These are phyloP conservation scores for Drymonia ruficornis DNA, from an alignment of 2,888 invertebrate genomes.

Conservation along the genomic window DNA sequence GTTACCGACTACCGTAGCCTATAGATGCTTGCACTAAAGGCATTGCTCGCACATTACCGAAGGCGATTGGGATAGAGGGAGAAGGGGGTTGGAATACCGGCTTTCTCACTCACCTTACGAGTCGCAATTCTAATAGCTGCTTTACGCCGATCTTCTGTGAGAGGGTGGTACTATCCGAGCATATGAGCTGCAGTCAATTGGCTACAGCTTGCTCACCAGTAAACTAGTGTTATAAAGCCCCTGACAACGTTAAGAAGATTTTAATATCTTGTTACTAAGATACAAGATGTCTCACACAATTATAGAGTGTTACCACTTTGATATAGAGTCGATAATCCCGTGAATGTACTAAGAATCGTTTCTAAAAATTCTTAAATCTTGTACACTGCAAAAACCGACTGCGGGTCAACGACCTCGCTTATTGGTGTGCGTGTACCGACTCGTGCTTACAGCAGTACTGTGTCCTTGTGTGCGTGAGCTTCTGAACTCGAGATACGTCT, in stretches of 20 bases:
- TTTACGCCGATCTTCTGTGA: too few relatives aligned
- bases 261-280: not conserved
- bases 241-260: not conserved
- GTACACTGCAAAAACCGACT: slow-evolving; percentile 52
- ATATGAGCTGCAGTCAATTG: too few relatives aligned
- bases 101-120: too few relatives aligned
- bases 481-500: slow-evolving; percentile 13
- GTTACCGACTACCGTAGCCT: too few relatives aligned
- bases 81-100: too few relatives aligned
- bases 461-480: slow-evolving; percentile 15
- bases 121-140: too few relatives aligned
- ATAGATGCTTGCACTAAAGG: too few relatives aligned
- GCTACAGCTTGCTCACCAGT: too few relatives aligned
- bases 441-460: slow-evolving; percentile 10
- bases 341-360: not conserved
- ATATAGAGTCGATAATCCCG: not conserved
- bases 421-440: slow-evolving; percentile 31
- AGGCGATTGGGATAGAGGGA: too few relatives aligned
- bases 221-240: too few relatives aligned
- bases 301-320: not conserved
- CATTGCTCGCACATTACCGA: too few relatives aligned
- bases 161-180: too few relatives aligned
- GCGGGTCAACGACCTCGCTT: slow-evolving; percentile 54
- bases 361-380: slow-evolving; percentile 38
- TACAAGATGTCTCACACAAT: not conserved